Base-by-base conservation (phyloP, 2,797 vertebrate species). In the Myotis planiceps region DNA sequence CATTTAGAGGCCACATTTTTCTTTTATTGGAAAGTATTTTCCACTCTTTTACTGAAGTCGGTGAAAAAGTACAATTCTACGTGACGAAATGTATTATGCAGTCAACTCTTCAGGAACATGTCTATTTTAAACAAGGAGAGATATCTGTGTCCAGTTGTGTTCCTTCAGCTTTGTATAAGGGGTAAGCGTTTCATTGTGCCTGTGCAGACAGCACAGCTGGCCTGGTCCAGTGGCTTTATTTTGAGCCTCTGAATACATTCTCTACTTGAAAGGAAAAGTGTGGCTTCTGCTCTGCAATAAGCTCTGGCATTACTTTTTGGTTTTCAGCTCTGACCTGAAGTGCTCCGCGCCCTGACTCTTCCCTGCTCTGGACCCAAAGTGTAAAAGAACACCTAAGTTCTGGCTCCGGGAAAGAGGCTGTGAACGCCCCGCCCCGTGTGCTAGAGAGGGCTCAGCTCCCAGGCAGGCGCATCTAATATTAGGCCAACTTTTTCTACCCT, bases 221-320 rank as follows among this genome's bases (percentile, higher is more conserved):
- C 47, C 79, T 23, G 21, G 49, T 32, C 75, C 63, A 79, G 37
- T 9, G 7, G 63, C 15, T 82, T 94, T 74, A 27, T 80, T 39
- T 32, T 93, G 88, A 93, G 79, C 21, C 60, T 97, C 0, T 7
- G 63, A 88, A 75, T 53, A 89, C 53, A 94, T 34, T 82, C 81
- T 45, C 42, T 93, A 72, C 83, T 94, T 94, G 80, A 96, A 91
- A 86, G 86, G 86, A 97, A 97, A 42, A 79, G 78, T 80, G 65
- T 4, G 42, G 80, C 21, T 92, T 37, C 2, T 81, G 85, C 58
- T 92, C 29, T 8, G 8, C 75, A 89, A 37, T 0, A 0, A 53
- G 45, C 71, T 94, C 55, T 19, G 91, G 68, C 58, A 49, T 82
- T 91, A 0, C 2, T 63, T 32, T 66, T 85, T 5, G 42, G 82